Conservation (phyloP, 2,113 vertebrate genomes). For the Corapipo altera region DNA sequence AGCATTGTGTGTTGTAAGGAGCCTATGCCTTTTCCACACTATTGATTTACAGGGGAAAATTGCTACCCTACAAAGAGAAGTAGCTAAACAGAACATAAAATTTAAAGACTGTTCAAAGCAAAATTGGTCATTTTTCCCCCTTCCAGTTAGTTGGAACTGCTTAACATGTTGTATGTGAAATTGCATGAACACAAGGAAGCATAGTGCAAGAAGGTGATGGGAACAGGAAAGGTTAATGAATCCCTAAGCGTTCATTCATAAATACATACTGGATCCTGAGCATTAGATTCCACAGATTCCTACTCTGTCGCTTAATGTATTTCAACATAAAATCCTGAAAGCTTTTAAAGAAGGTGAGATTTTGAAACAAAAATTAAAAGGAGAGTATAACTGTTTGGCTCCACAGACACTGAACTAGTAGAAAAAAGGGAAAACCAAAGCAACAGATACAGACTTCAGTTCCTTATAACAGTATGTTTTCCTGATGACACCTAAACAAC, state of each 20-base stretch:
- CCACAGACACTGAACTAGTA: neutral
- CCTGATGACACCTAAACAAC: neutral
- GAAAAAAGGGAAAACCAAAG: neutral
- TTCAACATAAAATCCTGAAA: neutral
- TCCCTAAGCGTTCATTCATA: neutral
- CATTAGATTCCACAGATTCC: neutral
- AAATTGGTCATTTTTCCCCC: neutral
- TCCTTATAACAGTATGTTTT: neutral
- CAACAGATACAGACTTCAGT: neutral
- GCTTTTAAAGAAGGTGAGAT: neutral
- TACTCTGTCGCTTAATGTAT: neutral
- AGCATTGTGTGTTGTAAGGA: neutral
- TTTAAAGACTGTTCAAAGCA: neutral
- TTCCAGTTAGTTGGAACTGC: neutral
- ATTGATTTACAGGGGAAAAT: neutral
- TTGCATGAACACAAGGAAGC: neutral
- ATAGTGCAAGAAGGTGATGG: neutral
- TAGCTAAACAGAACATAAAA: neutral
- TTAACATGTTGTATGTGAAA: rapidly evolving
- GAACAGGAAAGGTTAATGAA: neutral
- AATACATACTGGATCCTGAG: rapidly evolving
- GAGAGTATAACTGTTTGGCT: neutral
- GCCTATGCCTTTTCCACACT: neutral
- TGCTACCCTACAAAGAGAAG: neutral
- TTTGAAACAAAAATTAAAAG: neutral